Conservation (phyloP, 2,113 vertebrate genomes). For the Xiphophorus hellerii region DNA sequence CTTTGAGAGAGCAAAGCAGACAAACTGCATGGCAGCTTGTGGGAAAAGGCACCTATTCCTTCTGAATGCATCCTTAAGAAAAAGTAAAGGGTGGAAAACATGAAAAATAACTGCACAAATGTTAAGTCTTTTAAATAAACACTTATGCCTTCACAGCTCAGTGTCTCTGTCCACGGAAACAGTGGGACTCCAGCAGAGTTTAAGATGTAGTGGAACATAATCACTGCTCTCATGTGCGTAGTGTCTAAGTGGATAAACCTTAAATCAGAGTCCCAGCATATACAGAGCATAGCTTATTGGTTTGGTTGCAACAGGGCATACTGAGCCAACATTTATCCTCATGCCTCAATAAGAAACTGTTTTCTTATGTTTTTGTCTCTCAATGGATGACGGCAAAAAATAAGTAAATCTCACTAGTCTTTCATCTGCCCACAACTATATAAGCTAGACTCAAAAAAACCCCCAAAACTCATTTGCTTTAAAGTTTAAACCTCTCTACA, state of each 20-base stretch:
- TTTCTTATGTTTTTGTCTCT: background rate
- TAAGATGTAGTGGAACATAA: slow-evolving; percentile 55
- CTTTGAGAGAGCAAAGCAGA: slow-evolving; percentile 13
- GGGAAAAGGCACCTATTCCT: slow-evolving; percentile 7
- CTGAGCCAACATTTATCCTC: slow-evolving; percentile 38
- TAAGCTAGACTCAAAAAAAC: background rate
- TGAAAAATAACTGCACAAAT: slow-evolving; percentile 10
- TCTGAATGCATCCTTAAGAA: background rate
- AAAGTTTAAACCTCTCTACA: background rate
- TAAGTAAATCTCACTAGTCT: background rate
- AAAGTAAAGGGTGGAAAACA: background rate
- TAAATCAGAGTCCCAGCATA: slow-evolving; percentile 46
- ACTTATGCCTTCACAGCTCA: slow-evolving; percentile 39
- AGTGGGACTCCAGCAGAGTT: slow-evolving; percentile 51
- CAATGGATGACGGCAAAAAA: background rate
- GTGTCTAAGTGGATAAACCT: slow-evolving; percentile 46
- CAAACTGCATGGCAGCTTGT: background rate
- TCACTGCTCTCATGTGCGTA: slow-evolving; percentile 36
- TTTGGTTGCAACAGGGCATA: slow-evolving; percentile 37
- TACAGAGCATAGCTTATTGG: slow-evolving; percentile 23
- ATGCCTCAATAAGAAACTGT: slow-evolving; percentile 16
- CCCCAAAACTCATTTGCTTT: background rate
- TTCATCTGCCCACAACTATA: background rate
- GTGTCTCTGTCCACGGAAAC: slow-evolving; percentile 27
- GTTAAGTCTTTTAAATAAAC: too few relatives aligned